Evolutionary conservation across 2,888 invertebrate species (phyloP).

Genomic region (Eurytoma californica): DNA sequence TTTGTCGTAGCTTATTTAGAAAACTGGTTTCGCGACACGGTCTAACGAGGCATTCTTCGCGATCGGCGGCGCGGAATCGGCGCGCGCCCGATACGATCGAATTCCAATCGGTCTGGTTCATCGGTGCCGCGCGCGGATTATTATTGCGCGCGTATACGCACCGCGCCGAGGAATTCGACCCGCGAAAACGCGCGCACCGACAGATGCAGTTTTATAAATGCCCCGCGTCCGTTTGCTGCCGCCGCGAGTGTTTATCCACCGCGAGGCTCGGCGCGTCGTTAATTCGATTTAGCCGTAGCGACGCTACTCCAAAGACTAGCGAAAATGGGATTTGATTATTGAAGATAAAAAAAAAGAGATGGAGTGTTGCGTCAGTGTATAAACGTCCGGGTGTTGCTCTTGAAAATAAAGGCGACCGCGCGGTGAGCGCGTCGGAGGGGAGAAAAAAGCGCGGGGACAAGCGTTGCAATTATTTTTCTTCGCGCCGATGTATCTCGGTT

Average conservation of each 20-base stretch:
- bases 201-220: neutral
- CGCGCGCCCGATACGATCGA: slow-evolving; percentile 51
- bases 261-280: neutral
- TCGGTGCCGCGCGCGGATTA: slow-evolving; percentile 28
- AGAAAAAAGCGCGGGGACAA: neutral
- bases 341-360: slow-evolving; percentile 14
- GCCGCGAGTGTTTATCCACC: neutral
- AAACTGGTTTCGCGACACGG: slow-evolving; percentile 46
- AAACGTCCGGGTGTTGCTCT: too few relatives aligned
- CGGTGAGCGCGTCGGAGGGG: too few relatives aligned
- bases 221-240: neutral
- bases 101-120: slow-evolving; percentile 53
- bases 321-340: neutral
- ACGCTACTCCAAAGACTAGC: neutral
- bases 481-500: slow-evolving; percentile 16
- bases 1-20: slow-evolving; percentile 41
- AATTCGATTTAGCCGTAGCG: neutral
- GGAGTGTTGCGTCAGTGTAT: too few relatives aligned
- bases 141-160: slow-evolving; percentile 34
- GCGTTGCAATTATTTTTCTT: slow-evolving; percentile 39
- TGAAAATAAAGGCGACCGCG: too few relatives aligned
- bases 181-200: slow-evolving; percentile 1
- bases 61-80: slow-evolving; percentile 48
- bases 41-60: slow-evolving; percentile 54
- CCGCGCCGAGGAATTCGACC: slow-evolving; percentile 7